Percentiles rank a stretch among this genome's conserved stretches.
These are phyloP conservation scores for Hydrotaea diabolus DNA, from an alignment of 2,888 invertebrate species.

Conservation along the genomic window DNA sequence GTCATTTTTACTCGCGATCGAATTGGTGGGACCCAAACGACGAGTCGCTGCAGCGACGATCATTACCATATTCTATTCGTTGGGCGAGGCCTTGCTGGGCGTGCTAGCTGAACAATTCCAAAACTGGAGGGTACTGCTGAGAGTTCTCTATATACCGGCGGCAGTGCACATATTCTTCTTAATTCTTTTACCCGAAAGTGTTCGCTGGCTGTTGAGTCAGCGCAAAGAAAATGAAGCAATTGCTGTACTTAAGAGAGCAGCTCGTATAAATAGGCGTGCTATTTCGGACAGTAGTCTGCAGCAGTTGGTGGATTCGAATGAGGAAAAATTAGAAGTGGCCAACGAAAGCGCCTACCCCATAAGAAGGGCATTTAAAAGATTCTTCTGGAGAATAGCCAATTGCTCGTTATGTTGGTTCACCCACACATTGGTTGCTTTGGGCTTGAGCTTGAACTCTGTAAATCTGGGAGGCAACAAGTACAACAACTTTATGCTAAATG, in stretches of 20 bases:
- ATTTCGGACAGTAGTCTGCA: constrained; percentile 72
- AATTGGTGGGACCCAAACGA: constrained; percentile 88
- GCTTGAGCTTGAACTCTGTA: constrained; percentile 89
- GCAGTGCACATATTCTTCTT: constrained; percentile 86
- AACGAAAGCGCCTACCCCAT: constrained; percentile 75
- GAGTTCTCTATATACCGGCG: constrained; percentile 86
- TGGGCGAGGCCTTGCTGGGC: constrained; percentile 86
- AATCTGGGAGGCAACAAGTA: constrained; percentile 88
- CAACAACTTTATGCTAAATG: constrained; percentile 85
- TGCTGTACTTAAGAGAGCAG: constrained; percentile 83
- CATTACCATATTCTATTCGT: constrained; percentile 86
- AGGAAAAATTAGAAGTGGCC: constrained; percentile 69
- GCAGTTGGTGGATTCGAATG: constrained; percentile 71
- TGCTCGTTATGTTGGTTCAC: constrained; percentile 91
- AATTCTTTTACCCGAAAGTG: constrained; percentile 86
- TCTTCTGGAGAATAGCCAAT: constrained; percentile 80
- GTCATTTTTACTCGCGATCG: constrained; percentile 87
- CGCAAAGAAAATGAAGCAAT: constrained; percentile 83
- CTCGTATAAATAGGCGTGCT: constrained; percentile 82
- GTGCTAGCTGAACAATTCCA: constrained; percentile 85
- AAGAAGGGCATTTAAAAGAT: constrained; percentile 69
- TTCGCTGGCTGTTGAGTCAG: constrained; percentile 88
- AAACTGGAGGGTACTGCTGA: constrained; percentile 86
- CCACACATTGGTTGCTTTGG: constrained; percentile 90
- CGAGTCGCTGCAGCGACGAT: constrained; percentile 87